Percentiles rank a stretch among this genome's conserved stretches.
Evolutionary conservation across 2,113 vertebrate genomes (phyloP).

Genomic region (Canis aureus): DNA sequence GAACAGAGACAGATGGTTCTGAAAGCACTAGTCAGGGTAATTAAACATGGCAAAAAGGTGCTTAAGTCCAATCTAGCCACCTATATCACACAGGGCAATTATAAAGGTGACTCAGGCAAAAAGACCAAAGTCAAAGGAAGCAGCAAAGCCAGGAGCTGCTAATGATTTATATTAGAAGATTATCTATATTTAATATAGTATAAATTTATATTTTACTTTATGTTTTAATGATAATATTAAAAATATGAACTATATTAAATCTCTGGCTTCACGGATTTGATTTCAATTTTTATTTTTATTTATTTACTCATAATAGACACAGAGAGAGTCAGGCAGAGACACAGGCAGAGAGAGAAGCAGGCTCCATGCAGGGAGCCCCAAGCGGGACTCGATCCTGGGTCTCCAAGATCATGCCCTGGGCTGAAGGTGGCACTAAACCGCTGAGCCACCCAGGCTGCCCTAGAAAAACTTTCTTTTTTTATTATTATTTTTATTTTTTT

Average conservation of each 20-base stretch:
- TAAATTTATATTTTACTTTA: neutral
- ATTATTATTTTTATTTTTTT: no score
- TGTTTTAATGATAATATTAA: neutral
- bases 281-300: neutral
- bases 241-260: neutral
- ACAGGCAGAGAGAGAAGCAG: no score
- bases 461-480: no score
- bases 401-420: no score
- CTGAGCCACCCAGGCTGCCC: no score
- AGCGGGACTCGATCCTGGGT: no score
- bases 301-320: no score
- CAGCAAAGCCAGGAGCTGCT: constrained; percentile 1
- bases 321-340: no score
- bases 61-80: neutral
- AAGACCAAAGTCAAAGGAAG: neutral
- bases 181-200: neutral
- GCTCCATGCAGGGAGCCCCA: no score
- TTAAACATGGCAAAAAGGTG: neutral
- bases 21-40: neutral
- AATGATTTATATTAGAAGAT: neutral
- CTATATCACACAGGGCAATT: neutral
- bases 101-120: neutral
- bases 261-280: neutral
- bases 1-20: neutral
- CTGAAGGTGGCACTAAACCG: no score